Evolutionary conservation across 2,113 vertebrate genomes (phyloP).

Genomic region (Raja brachyura): DNA sequence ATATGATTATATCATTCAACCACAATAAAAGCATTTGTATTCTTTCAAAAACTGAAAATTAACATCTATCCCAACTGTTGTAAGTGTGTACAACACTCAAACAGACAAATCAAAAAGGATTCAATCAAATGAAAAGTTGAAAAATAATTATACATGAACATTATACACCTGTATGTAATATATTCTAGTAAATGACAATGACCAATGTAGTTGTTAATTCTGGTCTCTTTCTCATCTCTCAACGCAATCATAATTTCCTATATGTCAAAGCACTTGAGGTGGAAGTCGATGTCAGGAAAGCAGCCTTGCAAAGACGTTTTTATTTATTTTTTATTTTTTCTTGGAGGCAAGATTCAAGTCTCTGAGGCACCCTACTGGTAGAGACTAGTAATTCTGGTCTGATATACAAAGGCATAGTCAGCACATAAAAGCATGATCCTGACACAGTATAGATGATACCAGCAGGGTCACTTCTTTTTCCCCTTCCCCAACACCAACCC

Average conservation of each 20-base stretch:
- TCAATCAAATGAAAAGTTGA: background rate
- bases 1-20: background rate
- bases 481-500: background rate
- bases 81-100: no score
- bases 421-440: background rate
- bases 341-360: constrained; percentile 11
- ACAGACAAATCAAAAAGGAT: background rate
- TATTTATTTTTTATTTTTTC: no score
- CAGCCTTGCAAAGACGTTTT: background rate
- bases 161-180: background rate
- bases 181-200: background rate
- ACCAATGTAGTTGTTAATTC: background rate
- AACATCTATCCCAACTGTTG: background rate
- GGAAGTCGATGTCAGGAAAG: background rate
- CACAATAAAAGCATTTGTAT: background rate
- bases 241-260: background rate
- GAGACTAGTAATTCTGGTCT: background rate
- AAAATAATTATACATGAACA: background rate
- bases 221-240: background rate
- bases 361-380: background rate
- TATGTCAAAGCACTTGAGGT: background rate
- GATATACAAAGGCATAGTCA: background rate
- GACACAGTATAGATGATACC: background rate
- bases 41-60: constrained; percentile 7
- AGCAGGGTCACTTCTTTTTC: background rate